Base-by-base conservation (phyloP, 2,113 vertebrate genomes). In the Psilopogon haemacephalus region DNA sequence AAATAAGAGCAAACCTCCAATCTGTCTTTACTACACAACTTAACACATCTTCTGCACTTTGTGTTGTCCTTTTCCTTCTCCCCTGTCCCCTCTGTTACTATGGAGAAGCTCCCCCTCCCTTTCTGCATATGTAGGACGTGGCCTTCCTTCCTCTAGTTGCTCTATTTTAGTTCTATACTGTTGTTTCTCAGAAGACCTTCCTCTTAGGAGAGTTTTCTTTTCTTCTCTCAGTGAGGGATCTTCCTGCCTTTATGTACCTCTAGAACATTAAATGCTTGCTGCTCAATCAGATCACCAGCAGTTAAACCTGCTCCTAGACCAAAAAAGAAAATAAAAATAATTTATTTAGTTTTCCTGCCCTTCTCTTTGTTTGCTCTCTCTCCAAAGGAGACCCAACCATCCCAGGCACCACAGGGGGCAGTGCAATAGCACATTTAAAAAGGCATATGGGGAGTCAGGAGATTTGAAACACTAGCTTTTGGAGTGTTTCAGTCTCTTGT, bases 101-200 rank as follows among this genome's bases (percentile, higher is more conserved):
- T 76, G 68, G 88, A 93, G 73, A 95, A 90, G 75, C 88, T 74
- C 50, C 40, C 65, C 89, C 82, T 96, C 88, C 87, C 79, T 75
- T 72, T 92, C 70, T 77, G 88, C 72, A 77, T 84, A 94, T 96
- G 92, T 93, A 94, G 90, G 80, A 89, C 93, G 90, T 4, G 56
- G 78, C 35, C 89, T 97, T 97, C 95, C 95, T 97, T 97, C 96
- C 95, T 97, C 88, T 71, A 74, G 52, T 58, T 93, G 93, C 91
- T 94, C 95, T 95, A 80, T 95, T 96, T 96, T 93, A 88, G 90
- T 79, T 79, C 84, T 95, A 78, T 55, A 95, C 80, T 37, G 42
- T 73, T 2, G 9, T 89, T 95, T 96, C 92, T 95, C 91, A 95
- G 72, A 95, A 94, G 72, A 80, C 46, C 64, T 95, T 84, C 85